Percentiles rank a stretch among this genome's conserved stretches.
These are phyloP conservation scores for Nasua narica DNA, from an alignment of 2,797 vertebrate species.

Conservation along the genomic window DNA sequence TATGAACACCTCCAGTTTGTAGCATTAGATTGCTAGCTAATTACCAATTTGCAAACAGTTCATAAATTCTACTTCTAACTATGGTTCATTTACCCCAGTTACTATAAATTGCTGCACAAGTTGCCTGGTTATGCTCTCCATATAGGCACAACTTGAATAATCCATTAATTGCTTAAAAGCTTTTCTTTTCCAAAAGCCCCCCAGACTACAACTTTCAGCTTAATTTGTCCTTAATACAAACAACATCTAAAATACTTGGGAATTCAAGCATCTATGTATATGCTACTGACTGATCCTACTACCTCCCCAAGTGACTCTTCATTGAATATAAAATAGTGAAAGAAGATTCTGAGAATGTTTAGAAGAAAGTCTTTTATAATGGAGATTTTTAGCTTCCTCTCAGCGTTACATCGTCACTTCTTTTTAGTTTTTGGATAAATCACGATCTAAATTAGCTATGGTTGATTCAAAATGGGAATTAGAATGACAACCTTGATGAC, in stretches of 20 bases:
- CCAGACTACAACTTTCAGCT: conserved; percentile 70
- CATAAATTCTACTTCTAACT: conserved; percentile 70
- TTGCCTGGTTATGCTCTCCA: conserved; percentile 38
- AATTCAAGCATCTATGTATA: conserved; percentile 68
- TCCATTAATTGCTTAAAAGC: conserved; percentile 65
- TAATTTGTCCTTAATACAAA: conserved; percentile 76
- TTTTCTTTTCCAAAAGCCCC: conserved; percentile 73
- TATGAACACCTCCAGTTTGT: conserved; percentile 14
- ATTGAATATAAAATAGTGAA: conserved; percentile 54
- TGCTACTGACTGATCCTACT: conserved; percentile 60
- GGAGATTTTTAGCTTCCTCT: conserved; percentile 61
- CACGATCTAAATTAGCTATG: conserved; percentile 72
- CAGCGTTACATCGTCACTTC: conserved; percentile 68
- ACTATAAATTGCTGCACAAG: conserved; percentile 53
- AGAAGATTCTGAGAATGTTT: conserved; percentile 55
- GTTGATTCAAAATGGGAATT: conserved; percentile 68
- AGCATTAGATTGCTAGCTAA: conserved; percentile 49
- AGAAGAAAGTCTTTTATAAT: conserved; percentile 35
- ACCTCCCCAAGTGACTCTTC: conserved; percentile 66
- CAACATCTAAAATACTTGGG: conserved; percentile 65
- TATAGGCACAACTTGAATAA: conserved; percentile 63
- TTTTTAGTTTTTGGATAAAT: conserved; percentile 76
- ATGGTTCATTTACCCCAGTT: conserved; percentile 64
- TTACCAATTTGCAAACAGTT: conserved; percentile 69
- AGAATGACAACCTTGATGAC: conserved; percentile 60